Percentiles rank a stretch among this genome's conserved stretches.
These are phyloP conservation scores for Oscheius sp. DNA, from an alignment of 2,888 invertebrate species.

Conservation along the genomic window DNA sequence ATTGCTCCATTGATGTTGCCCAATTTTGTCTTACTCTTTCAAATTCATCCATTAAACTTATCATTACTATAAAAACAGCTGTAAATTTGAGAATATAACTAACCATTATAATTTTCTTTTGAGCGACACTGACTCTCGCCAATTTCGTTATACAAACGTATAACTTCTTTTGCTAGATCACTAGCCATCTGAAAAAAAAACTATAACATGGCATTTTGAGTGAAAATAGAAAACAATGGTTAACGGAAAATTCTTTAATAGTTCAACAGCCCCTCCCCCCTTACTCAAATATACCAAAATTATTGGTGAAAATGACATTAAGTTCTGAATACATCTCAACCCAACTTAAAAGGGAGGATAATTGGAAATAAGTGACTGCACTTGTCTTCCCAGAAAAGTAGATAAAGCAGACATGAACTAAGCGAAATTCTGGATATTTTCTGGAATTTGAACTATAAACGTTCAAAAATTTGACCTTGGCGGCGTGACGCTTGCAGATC, in stretches of 20 bases:
- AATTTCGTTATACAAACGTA: neutral
- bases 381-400: too few species aligned
- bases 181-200: slow-evolving; percentile 17
- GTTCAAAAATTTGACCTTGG: slow-evolving; percentile 4
- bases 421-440: neutral
- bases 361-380: too few species aligned
- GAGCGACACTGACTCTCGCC: slow-evolving; percentile 9
- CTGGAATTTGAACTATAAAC: neutral
- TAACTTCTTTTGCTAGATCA: slow-evolving; percentile 12
- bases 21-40: slow-evolving; percentile 15
- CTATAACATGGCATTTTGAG: too few species aligned
- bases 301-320: too few species aligned
- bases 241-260: neutral
- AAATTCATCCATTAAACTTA: slow-evolving; percentile 19
- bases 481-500: slow-evolving; percentile 11
- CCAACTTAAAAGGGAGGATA: too few species aligned
- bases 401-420: too few species aligned
- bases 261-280: too few species aligned
- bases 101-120: slow-evolving; percentile 13
- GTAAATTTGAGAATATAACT: neutral
- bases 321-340: too few species aligned
- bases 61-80: slow-evolving; percentile 1
- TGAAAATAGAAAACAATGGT: too few species aligned
- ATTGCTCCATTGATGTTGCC: neutral
- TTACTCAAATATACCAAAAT: too few species aligned